Base-by-base conservation (phyloP, 2,888 invertebrate species). In the Nomada fucata region DNA sequence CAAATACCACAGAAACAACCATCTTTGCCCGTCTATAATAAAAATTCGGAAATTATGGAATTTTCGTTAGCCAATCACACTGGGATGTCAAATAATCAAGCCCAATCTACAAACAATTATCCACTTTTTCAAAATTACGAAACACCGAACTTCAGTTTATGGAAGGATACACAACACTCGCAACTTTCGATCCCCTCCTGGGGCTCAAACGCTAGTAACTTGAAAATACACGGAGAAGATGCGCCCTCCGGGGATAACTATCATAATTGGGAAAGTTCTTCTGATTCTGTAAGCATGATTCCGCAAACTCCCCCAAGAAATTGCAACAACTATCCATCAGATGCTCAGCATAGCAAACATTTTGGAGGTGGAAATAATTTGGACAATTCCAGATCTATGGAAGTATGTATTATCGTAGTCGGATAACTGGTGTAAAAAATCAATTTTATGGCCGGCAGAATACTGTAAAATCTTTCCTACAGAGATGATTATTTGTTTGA, bases 101-200 rank as follows among this genome's bases (percentile, higher is more conserved):
- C 86, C 13, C 89, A 87, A 61, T 65, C 84, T 0, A 61, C 88
- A 1, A 90, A 86, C 60, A 91, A 80, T 79, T 91, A 91, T 84
- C 86, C 89, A 2, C 84, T 90, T 52, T 92, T 90, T 63, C 89
- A 88, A 44, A 90, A 89, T 74, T 92, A 91, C 69, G 92, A 93
- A 11, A 72, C 87, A 0, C 72, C 89, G 4, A 92, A 92, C 59
- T 93, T 92, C 55, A 91, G 90, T 84, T 82, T 91, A 3, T 93
- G 93, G 93, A 92, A 92, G 61, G 92, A 93, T 26, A 87, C 78
- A 13, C 92, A 91, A 53, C 90, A 90, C 4, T 88, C 92, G 3
- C 91, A 91, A 63, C 89, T 91, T 7, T 91, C 92, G 0, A 80
- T 90, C n/a, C 82, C 90, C 7, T 92, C 93, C 90, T 93, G 93